Base-by-base conservation (phyloP, 1,140 invertebrate species). In the Bombus waltoni region DNA sequence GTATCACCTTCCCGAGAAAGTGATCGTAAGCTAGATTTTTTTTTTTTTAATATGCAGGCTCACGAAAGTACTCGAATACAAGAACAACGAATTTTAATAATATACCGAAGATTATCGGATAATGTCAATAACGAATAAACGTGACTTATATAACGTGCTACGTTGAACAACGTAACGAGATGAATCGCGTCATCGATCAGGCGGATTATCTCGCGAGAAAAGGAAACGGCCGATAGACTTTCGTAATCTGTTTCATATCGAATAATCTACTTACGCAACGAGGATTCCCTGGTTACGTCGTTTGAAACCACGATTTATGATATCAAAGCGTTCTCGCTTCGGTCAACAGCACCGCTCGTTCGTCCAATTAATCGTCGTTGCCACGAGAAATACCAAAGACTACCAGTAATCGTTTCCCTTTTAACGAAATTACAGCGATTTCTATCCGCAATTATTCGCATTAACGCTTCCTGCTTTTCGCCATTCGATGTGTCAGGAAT, bases 221-320 rank as follows among this genome's bases (percentile, higher is more conserved):
- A 53, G 72, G 71, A 87, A 38, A 28, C 71, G 59, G 22, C 35
- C 77, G 79, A 74, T 47, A 42, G 85, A 87, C 77, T 85, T 87
- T 89, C 85, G 81, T 90, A 89, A 90, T 89, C 88, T 89, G 81
- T 90, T 90, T 90, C 86, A 83, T 82, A 89, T 89, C 84, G 86
- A 82, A 71, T 89, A 90, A 90, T 90, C 88, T 87, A 89, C 89
- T 90, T 90, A 90, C 65, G 85, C 83, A 32, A 76, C 65, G 85
- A 66, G 88, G 81, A 89, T 89, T 89, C 81, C 73, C 85, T 68
- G 59, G 88, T 59, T 82, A 82, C 81, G 89, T 89, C 88, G 89
- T 59, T 78, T 59, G 66, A 85, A 89, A 90, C 85, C 85, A 86
- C 89, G 89, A 90, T 90, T 90, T 90, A 90, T 89, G 81, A 62